Percentiles rank a stretch among this genome's conserved stretches.
These are phyloP conservation scores for Datnioides undecimradiatus DNA, from an alignment of 2,113 vertebrate species.

Conservation along the genomic window DNA sequence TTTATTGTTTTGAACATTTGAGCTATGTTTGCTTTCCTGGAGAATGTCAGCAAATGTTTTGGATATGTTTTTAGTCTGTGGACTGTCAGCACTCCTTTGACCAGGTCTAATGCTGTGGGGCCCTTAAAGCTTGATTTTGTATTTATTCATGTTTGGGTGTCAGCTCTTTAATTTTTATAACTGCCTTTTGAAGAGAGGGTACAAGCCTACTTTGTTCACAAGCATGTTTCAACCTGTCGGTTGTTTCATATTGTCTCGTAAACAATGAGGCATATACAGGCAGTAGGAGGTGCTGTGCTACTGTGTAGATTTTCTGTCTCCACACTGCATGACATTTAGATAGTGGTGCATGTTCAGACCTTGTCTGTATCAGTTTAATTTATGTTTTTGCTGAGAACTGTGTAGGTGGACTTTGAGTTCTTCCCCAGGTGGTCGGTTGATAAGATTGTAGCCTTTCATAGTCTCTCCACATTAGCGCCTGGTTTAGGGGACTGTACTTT, in stretches of 20 bases:
- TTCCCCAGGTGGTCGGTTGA: not conserved
- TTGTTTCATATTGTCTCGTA: slow-evolving; percentile 34
- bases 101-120: not conserved
- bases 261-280: slow-evolving; percentile 14
- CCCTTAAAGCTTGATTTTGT: not conserved
- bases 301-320: not conserved
- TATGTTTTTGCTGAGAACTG: not conserved
- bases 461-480: not conserved
- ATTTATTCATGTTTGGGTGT: not conserved
- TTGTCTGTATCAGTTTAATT: not conserved
- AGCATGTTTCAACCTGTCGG: slow-evolving; percentile 65
- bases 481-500: not conserved
- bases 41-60: not conserved
- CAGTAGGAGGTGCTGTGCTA: slow-evolving; percentile 63
- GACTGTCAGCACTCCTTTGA: not conserved
- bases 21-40: not conserved
- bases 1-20: not conserved
- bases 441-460: not conserved
- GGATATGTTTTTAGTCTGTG: not conserved
- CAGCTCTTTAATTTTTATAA: not conserved
- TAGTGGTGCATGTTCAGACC: not conserved
- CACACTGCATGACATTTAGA: not conserved
- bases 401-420: not conserved
- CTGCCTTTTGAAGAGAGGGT: not conserved
- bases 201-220: slow-evolving; percentile 12